Percentiles rank a stretch among this genome's conserved stretches.
Evolutionary conservation across 2,797 vertebrate species (phyloP).

Genomic region (Furcifer pardalis): DNA sequence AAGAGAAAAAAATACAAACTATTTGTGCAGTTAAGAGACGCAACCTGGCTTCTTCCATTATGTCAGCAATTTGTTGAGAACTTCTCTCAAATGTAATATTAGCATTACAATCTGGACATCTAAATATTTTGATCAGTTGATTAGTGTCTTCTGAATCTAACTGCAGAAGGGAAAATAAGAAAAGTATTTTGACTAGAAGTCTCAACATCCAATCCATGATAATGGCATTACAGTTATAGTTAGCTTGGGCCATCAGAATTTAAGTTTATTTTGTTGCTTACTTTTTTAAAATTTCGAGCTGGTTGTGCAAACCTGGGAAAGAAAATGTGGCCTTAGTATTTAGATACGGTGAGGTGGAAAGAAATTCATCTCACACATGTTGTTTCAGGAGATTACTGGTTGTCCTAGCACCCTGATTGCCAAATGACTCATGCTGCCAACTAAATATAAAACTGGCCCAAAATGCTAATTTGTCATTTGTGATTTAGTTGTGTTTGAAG

Average conservation of each 20-base stretch:
- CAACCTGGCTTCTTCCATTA: slow-evolving; percentile 52
- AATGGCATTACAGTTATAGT: neutral
- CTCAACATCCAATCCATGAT: neutral
- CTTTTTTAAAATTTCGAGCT: neutral
- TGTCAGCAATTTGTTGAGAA: slow-evolving; percentile 41
- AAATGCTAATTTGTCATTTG: no score
- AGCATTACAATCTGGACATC: slow-evolving; percentile 40
- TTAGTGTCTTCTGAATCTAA: slow-evolving; percentile 26
- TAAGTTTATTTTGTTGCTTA: neutral
- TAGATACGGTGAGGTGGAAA: no score
- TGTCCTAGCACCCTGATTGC: no score
- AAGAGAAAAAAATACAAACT: slow-evolving; percentile 34
- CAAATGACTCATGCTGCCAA: no score
- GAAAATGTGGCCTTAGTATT: no score
- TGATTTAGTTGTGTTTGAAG: no score
- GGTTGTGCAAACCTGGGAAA: neutral
- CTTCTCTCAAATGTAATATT: slow-evolving; percentile 27
- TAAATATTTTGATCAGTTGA: slow-evolving; percentile 9
- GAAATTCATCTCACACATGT: no score
- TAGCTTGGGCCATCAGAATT: neutral
- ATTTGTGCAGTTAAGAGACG: slow-evolving; percentile 51
- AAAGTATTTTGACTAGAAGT: neutral
- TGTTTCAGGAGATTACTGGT: no score
- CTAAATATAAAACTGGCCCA: no score
- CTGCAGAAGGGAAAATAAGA: slow-evolving; percentile 16